These are phyloP conservation scores for Laspeyria flexula DNA, from an alignment of 2,888 invertebrate genomes.

Conservation along the genomic window DNA sequence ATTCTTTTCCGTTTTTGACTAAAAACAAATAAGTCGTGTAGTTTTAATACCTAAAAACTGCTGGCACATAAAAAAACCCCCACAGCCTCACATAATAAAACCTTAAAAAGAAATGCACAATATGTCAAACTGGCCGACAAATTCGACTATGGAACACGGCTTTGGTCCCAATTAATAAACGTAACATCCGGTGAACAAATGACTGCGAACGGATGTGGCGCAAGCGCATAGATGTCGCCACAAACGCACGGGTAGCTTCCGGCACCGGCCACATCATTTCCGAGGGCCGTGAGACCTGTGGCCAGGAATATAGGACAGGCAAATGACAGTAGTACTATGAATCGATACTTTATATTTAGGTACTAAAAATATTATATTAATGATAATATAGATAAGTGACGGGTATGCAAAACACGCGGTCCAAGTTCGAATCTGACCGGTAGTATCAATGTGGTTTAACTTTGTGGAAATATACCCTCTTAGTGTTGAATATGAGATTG, in stretches of 20 bases:
- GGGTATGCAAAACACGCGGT: too few relatives aligned
- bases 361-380: too few relatives aligned
- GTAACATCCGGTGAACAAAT: slow-evolving; percentile 26
- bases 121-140: not conserved
- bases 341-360: not conserved
- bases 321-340: not conserved
- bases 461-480: too few relatives aligned
- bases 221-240: slow-evolving; percentile 31
- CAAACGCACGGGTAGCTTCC: slow-evolving; percentile 25
- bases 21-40: too few relatives aligned
- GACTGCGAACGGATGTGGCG: slow-evolving; percentile 21
- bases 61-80: not conserved
- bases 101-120: not conserved
- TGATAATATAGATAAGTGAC: too few relatives aligned
- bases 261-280: slow-evolving; percentile 26
- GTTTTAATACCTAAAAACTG: too few relatives aligned
- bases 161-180: slow-evolving; percentile 16
- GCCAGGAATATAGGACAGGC: not conserved
- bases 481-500: too few relatives aligned
- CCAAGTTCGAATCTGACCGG: too few relatives aligned
- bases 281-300: slow-evolving; percentile 12
- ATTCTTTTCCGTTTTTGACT: too few relatives aligned
- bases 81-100: not conserved
- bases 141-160: not conserved
- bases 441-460: too few relatives aligned